A percentile compares a stretch with the other conserved stretches of the same genome.
Evolutionary conservation across 2,113 vertebrate species (phyloP).

Genomic region (Eubucco bourcierii): DNA sequence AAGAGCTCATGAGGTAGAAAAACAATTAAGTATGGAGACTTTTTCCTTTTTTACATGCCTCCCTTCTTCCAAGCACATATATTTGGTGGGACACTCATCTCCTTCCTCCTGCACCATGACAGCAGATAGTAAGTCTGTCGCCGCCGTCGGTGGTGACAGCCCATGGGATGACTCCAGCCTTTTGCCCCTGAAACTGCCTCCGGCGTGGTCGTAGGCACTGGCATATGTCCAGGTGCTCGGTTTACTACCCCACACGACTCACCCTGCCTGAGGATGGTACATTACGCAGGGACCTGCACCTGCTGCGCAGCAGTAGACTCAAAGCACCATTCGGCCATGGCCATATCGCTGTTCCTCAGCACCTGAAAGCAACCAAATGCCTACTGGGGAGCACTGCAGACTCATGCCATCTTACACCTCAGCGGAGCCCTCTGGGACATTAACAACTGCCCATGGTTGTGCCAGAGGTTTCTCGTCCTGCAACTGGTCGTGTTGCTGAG

Average conservation of each 20-base stretch:
- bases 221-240: background rate
- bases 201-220: fast-evolving
- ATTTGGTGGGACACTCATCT: background rate
- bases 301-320: background rate
- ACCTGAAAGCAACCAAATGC: background rate
- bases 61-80: fast-evolving
- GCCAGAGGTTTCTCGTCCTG: fast-evolving
- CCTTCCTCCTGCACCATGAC: background rate
- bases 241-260: background rate
- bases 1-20: background rate
- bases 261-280: background rate
- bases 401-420: fast-evolving
- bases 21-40: background rate
- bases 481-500: fast-evolving
- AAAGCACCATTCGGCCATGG: fast-evolving
- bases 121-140: fast-evolving
- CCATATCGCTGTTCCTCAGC: background rate
- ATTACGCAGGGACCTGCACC: fast-evolving
- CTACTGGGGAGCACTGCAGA: background rate
- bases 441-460: background rate
- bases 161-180: background rate
- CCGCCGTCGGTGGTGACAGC: background rate
- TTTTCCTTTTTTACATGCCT: background rate
- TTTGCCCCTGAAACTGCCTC: background rate
- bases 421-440: background rate